Conservation (phyloP, 1,140 invertebrate species). For the Trinorchestia longiramus region DNA sequence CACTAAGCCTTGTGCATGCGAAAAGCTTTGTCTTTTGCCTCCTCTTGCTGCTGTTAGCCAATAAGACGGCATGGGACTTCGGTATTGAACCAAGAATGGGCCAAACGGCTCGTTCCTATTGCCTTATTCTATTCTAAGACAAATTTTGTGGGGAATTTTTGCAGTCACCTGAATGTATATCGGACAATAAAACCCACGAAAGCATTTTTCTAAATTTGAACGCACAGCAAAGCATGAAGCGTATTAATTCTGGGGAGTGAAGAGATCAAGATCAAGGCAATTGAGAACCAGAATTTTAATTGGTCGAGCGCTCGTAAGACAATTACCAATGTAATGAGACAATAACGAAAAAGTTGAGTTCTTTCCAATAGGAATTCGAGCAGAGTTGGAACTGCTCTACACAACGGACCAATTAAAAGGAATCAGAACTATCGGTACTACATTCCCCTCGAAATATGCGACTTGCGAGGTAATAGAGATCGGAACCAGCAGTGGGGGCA, state of each 20-base stretch:
- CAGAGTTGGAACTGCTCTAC: background rate
- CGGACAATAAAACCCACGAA: background rate
- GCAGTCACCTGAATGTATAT: background rate
- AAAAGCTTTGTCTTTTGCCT: too few species aligned
- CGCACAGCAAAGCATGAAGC: too few species aligned
- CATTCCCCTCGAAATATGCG: background rate
- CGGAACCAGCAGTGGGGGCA: background rate
- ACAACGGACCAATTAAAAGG: background rate
- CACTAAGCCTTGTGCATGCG: too few species aligned
- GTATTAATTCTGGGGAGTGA: background rate
- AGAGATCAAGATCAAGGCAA: background rate
- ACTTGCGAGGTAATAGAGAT: background rate
- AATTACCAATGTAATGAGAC: background rate
- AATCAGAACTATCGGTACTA: background rate
- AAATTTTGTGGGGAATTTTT: background rate
- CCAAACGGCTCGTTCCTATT: background rate
- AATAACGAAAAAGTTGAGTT: background rate
- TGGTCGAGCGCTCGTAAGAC: background rate
- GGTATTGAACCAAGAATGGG: too few species aligned
- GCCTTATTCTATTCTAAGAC: background rate
- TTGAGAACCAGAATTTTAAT: background rate
- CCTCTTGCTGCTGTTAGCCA: too few species aligned
- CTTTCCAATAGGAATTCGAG: background rate
- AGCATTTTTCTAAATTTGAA: too few species aligned
- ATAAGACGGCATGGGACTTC: too few species aligned